phyloP scores from a whole-genome alignment of 2,797 vertebrate species.

The Schizopygopsis pylzovi region DNA sequence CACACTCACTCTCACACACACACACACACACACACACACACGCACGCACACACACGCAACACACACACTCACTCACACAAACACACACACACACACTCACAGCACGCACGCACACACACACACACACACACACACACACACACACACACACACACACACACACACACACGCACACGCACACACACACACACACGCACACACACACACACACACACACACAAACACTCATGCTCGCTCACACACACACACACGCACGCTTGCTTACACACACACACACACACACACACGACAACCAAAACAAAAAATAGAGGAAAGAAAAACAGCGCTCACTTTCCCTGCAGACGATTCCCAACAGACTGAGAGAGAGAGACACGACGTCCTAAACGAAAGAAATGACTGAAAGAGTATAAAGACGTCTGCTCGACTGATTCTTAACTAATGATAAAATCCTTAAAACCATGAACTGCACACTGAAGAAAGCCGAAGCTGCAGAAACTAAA shows the following conservation, averaged over 20 bases:
- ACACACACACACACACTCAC: background rate
- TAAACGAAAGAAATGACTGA: too few relatives aligned
- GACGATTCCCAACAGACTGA: slow-evolving; percentile 59
- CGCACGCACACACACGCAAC: background rate
- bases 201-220: too few relatives aligned
- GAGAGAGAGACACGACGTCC: background rate
- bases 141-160: too few relatives aligned
- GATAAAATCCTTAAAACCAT: background rate
- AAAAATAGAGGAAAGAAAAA: slow-evolving; percentile 49
- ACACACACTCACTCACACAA: too few relatives aligned
- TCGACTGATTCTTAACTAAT: background rate
- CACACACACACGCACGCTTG: background rate
- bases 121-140: too few relatives aligned
- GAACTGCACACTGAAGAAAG: background rate
- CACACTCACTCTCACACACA: too few relatives aligned
- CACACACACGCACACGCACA: too few relatives aligned
- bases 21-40: slow-evolving; percentile 11
- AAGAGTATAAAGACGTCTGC: background rate
- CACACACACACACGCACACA: too few relatives aligned
- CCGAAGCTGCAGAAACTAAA: background rate
- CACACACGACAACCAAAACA: background rate
- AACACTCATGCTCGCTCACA: background rate
- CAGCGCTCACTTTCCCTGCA: slow-evolving; percentile 59
- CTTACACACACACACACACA: slow-evolving; percentile 7
- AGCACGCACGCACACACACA: too few relatives aligned